phyloP scores from a whole-genome alignment of 2,797 vertebrate genomes.

The Chaetodon trifasciatus region DNA sequence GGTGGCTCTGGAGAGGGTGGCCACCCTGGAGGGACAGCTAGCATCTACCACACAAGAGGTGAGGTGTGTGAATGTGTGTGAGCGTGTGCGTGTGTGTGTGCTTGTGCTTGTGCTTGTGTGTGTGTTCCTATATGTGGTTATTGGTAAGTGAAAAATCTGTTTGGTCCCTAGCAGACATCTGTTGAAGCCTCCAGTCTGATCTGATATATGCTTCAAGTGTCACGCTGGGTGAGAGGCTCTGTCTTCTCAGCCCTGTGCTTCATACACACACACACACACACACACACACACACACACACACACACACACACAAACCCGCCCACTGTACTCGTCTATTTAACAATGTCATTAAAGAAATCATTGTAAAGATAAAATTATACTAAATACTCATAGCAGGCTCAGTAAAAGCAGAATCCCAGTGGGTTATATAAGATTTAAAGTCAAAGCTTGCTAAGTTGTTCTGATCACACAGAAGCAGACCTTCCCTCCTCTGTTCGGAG shows the following conservation, averaged over 20 bases:
- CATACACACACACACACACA: conserved; percentile 18
- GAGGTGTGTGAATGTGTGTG: conserved; percentile 36
- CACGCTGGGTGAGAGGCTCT: conserved; percentile 30
- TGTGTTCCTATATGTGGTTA: conserved; percentile 19
- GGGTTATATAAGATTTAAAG: conserved; percentile 39
- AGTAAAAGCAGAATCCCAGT: conserved; percentile 12
- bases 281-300: conserved; percentile 17
- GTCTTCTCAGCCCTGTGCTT: conserved; percentile 31
- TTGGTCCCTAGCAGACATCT: conserved; percentile 53
- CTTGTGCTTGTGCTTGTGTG: background rate
- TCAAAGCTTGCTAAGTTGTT: conserved; percentile 43
- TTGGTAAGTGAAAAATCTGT: conserved; percentile 64
- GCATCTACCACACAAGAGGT: conserved; percentile 93
- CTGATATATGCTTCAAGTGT: conserved; percentile 39
- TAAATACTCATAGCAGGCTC: conserved; percentile 41
- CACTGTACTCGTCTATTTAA: conserved; percentile 17
- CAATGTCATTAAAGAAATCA: conserved; percentile 31
- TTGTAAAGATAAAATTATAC: conserved; percentile 29
- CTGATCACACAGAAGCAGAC: conserved; percentile 40
- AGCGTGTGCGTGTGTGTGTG: background rate
- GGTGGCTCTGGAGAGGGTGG: conserved; percentile 93
- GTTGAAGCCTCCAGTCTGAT: conserved; percentile 54
- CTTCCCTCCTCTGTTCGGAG: conserved; percentile 1
- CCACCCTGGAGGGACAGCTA: conserved; percentile 93
- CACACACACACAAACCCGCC: background rate